Evolutionary conservation across 2,888 invertebrate species (phyloP), one percentile per base, ranked within the genome.

Genomic region (Agonum fuliginosum): DNA sequence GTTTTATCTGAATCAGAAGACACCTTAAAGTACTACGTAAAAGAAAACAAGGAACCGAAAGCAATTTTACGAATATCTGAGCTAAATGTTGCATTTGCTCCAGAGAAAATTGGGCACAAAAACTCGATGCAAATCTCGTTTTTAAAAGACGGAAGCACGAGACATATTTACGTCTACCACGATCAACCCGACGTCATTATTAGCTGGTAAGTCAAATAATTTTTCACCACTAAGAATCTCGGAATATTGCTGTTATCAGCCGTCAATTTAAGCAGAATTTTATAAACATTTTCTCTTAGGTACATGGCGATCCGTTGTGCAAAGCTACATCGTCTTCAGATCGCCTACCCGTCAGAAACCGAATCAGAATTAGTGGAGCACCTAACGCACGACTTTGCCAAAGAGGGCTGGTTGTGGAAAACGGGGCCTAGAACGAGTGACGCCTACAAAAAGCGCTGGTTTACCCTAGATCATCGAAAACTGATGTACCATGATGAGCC

Each of bases 401-500:
- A 93, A 83, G 96, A 97, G 87, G 97, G 97, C 2, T 96, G 93
- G 92, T 88, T 97, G 41, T 93, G 93, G 91, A 97, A 97, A 88
- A 96, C 96, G 0, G 97, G 97, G 0, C 97, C 97, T 0, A 88
- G 93, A 78, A 89, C 91, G 1, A 92, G 92, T 2, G 96, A 97
- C 84, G 93, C 94, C 0, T 96, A 95, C 84, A 92, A 94, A 81
- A 92, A 94, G 81, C 88, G 97, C 62, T 97, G 97, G 97, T 96
- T 96, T 85, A 95, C 95, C 0, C 86, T 97, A 48, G 96, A 96
- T 82, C 93, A 94, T 82, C 90, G 97, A 80, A 96, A 96, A 85
- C 88, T 97, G n/a, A 96, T 96, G 95, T 97, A 97, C 84, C 95
- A 96, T 83, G 94, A 95, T 83, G 95, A 95, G 83, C 93, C 94